These are phyloP conservation scores for Drosophila villosipedis DNA, from an alignment of 2,888 invertebrate genomes.

Conservation along the genomic window DNA sequence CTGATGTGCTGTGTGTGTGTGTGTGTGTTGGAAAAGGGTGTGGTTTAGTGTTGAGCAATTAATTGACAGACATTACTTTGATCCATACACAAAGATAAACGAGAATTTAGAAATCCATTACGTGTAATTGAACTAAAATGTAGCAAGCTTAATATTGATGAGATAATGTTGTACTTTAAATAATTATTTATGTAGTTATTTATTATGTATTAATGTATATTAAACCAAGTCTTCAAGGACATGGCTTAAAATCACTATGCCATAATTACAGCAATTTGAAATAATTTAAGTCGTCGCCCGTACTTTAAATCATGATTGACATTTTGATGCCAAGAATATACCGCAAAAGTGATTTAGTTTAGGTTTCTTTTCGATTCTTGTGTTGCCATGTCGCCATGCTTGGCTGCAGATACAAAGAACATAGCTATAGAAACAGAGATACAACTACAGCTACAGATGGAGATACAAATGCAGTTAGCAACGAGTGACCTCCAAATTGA, in stretches of 20 bases:
- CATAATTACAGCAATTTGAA: slow-evolving; percentile 9
- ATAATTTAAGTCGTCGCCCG: slow-evolving; percentile 15
- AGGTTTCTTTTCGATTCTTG: slow-evolving; percentile 29
- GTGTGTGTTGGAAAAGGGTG: slow-evolving; percentile 44
- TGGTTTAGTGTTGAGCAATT: slow-evolving; percentile 52
- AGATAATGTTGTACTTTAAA: background rate
- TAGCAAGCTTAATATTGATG: background rate
- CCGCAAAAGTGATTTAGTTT: slow-evolving; percentile 77
- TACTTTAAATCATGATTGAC: slow-evolving; percentile 68
- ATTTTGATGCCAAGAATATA: slow-evolving; percentile 79
- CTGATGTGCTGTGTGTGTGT: slow-evolving; percentile 9
- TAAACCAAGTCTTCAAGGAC: background rate
- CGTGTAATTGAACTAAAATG: slow-evolving; percentile 7
- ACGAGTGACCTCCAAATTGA: slow-evolving; percentile 70
- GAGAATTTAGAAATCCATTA: slow-evolving; percentile 29
- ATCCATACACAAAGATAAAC: slow-evolving; percentile 32
- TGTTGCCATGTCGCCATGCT: slow-evolving; percentile 53
- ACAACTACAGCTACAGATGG: slow-evolving; percentile 16
- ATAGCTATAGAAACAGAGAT: slow-evolving; percentile 38
- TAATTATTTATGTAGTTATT: background rate
- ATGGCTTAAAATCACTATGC: background rate
- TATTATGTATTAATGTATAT: background rate
- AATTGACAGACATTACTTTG: slow-evolving; percentile 39
- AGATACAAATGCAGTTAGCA: slow-evolving; percentile 60
- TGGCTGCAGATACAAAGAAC: slow-evolving; percentile 62